Percentiles rank a stretch among this genome's conserved stretches.
Evolutionary conservation across 2,113 vertebrate genomes (phyloP).

Genomic region (Lonchura striata): DNA sequence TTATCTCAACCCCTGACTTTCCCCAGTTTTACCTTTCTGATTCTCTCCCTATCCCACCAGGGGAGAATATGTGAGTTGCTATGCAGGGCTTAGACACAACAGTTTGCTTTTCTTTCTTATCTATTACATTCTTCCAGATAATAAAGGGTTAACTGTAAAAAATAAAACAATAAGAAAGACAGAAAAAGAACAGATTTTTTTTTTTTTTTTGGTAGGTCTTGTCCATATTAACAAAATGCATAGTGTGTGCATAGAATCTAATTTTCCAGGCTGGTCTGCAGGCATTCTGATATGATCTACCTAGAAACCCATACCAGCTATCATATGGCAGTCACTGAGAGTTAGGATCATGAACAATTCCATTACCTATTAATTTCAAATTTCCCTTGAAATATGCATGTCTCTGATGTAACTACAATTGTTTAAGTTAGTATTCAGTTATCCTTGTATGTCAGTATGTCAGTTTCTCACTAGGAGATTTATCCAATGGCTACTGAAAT

Average conservation of each 20-base stretch:
- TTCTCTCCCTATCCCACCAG: not conserved
- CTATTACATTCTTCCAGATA: not conserved
- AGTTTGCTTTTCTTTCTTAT: not conserved
- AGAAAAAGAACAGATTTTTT: too few species aligned
- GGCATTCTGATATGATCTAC: not conserved
- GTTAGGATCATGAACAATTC: not conserved
- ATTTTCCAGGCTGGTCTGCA: not conserved
- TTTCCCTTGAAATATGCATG: not conserved
- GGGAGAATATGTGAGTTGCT: not conserved
- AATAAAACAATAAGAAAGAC: not conserved
- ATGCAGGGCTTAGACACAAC: accelerated
- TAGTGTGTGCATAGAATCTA: not conserved
- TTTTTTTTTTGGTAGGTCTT: not conserved
- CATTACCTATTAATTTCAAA: not conserved
- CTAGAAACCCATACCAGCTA: not conserved
- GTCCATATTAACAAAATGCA: not conserved
- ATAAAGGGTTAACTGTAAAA: not conserved
- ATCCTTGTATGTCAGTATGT: not conserved
- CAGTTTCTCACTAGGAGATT: not conserved
- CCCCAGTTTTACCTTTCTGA: not conserved
- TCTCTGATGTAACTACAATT: not conserved
- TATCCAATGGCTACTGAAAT: not conserved
- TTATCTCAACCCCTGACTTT: not conserved
- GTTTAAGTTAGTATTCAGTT: not conserved
- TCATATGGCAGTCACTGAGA: not conserved